Evolutionary conservation across 2,113 vertebrate genomes (phyloP), one percentile per base, ranked within the genome.

Genomic region (Poecile atricapillus): DNA sequence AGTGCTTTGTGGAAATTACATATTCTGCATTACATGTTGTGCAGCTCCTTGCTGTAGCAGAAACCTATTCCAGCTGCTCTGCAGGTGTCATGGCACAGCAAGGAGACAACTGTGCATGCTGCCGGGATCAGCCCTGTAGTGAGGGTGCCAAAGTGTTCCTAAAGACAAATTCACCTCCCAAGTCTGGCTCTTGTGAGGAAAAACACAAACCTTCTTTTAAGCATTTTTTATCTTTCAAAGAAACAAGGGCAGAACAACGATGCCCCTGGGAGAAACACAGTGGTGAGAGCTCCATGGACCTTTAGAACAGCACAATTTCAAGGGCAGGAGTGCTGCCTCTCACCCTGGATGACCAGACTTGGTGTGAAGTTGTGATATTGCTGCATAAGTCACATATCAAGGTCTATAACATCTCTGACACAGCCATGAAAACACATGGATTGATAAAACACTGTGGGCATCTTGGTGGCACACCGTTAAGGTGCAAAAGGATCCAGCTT

Each of bases 131-230:
- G 63, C 15, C 33, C 5, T 1, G 31, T 0, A 5, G 11, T 2
- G 28, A 68, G 33, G 28, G 11, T 71, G 74, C n/a, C 4, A 0
- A 35, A n/a, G 44, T 7, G 59, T 6, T 88, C 39, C 89, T 89
- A 31, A 3, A 0, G 5, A 22, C 1, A 2, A 13, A 53, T 25
- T 46, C 3, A 4, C 58, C 63, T 22, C 75, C 55, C 1, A 15
- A 23, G 22, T 31, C 89, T 14, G 39, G 6, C 39, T 58, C 33
- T 30, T 47, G 22, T 39, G 30, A 52, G 35, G 14, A 49, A 64
- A 35, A 52, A 15, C 11, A 41, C 22, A 37, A 49, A 81, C 27
- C 7, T 41, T 74, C 47, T 37, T 74, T 74, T 14, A 43, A 79
- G 35, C 3, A 21, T 19, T 68, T 70, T 37, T 31, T 18, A 10